These are phyloP conservation scores for Aphelocoma californica DNA, from an alignment of 2,797 vertebrate species.

Conservation along the genomic window DNA sequence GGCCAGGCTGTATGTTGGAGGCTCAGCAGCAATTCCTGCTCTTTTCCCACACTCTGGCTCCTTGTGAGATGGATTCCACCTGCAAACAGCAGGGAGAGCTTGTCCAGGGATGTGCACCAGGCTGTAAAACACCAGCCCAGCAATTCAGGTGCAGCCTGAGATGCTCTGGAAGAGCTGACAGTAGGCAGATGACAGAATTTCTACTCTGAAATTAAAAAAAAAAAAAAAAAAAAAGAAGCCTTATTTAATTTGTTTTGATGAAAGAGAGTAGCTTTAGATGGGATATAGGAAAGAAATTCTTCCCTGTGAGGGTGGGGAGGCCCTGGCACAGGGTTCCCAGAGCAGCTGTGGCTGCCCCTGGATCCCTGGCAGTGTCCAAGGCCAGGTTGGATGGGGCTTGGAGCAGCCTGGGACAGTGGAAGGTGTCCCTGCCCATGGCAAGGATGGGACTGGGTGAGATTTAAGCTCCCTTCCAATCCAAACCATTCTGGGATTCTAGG, in stretches of 20 bases:
- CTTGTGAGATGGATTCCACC: background rate
- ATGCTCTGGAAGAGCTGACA: background rate
- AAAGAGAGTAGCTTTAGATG: background rate
- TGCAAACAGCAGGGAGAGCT: background rate
- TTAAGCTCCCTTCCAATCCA: background rate
- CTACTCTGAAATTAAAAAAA: background rate
- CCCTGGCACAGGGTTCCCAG: background rate
- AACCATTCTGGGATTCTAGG: background rate
- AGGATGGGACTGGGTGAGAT: fast-evolving
- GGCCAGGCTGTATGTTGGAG: background rate
- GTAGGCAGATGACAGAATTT: background rate
- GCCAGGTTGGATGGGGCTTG: fast-evolving
- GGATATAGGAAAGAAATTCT: background rate
- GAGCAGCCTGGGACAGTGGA: fast-evolving
- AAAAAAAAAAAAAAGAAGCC: too few species aligned
- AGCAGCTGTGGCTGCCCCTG: background rate
- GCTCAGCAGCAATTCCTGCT: background rate
- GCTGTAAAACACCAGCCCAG: background rate
- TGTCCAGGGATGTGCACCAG: background rate
- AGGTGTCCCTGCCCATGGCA: background rate
- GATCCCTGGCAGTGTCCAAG: background rate
- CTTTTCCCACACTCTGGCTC: background rate
- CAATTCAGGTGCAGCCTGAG: background rate
- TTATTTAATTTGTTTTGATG: background rate
- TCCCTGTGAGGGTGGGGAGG: background rate